A percentile compares a stretch with the other conserved stretches of the same genome.
Evolutionary conservation across 2,888 invertebrate genomes (phyloP).

Genomic region (Sinelater perroti): DNA sequence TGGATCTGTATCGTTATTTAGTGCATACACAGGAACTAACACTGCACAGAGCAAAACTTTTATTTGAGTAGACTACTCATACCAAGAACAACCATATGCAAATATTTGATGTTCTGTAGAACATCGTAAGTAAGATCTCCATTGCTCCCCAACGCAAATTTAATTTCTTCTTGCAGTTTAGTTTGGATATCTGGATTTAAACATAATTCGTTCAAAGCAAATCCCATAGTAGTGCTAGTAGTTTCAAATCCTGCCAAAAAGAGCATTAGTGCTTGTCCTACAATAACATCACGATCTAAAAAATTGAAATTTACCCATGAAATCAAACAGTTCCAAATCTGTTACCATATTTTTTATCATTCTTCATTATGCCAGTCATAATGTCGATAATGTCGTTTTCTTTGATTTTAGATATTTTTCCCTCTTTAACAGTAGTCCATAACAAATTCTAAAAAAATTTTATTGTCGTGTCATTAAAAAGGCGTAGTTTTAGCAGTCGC

Average conservation of each 20-base stretch:
- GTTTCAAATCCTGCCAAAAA: conserved; percentile 71
- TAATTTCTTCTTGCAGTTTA: conserved; percentile 61
- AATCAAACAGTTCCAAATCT: background rate
- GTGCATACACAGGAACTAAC: conserved; percentile 51
- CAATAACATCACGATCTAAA: conserved; percentile 65
- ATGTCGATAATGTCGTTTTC: conserved; percentile 55
- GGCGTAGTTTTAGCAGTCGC: conserved; percentile 44
- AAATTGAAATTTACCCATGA: background rate
- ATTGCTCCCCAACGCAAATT: conserved; percentile 62
- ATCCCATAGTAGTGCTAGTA: conserved; percentile 66
- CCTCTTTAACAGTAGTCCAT: conserved; percentile 46
- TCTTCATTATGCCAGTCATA: conserved; percentile 13
- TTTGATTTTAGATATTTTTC: conserved; percentile 43
- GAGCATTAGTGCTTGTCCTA: conserved; percentile 68
- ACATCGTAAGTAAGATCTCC: conserved; percentile 64
- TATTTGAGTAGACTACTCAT: no score
- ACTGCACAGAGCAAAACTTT: no score
- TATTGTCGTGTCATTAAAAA: conserved; percentile 45
- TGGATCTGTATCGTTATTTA: conserved; percentile 54
- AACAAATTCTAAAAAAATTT: conserved; percentile 51
- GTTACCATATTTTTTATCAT: background rate
- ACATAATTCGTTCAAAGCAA: conserved; percentile 66
- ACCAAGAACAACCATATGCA: conserved; percentile 67
- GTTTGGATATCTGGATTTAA: conserved; percentile 64
- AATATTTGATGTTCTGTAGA: conserved; percentile 64